Percentiles rank a stretch among this genome's conserved stretches.
Evolutionary conservation across 92 coral and sea anemone species (phyloP).

Genomic region (Palythoa caribaeorum): DNA sequence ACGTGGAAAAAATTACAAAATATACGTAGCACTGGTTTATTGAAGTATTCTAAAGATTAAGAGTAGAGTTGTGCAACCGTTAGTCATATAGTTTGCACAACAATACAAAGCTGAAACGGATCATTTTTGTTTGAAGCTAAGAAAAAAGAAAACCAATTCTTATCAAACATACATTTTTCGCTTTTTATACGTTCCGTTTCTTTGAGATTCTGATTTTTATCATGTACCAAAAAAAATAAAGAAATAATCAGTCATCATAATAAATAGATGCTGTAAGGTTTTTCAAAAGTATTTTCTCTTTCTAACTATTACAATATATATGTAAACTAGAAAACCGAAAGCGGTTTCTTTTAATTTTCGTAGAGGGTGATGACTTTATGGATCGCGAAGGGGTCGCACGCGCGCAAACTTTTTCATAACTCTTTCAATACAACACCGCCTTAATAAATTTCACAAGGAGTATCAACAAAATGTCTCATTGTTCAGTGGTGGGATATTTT

Average conservation of each 20-base stretch:
- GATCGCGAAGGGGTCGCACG: not conserved
- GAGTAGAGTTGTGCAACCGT: not conserved
- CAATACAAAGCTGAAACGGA: not conserved
- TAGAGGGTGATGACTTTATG: not conserved
- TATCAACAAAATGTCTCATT: not conserved
- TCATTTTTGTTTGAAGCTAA: not conserved
- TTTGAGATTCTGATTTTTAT: not conserved
- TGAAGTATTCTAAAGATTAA: not conserved
- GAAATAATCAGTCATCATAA: not conserved
- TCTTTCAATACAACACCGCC: not conserved
- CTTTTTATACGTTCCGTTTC: not conserved
- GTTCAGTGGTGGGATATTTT: not conserved
- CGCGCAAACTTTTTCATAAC: not conserved
- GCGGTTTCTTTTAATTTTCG: not conserved
- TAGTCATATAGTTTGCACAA: not conserved
- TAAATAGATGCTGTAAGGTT: not conserved
- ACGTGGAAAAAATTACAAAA: too few relatives aligned
- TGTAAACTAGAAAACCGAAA: conserved; percentile 2
- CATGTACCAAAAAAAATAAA: not conserved
- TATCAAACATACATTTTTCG: not conserved
- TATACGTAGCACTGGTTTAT: not conserved
- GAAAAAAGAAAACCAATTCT: not conserved
- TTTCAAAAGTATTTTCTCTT: not conserved
- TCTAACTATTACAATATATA: not conserved
- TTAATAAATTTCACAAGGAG: not conserved